Conservation (phyloP, 1,140 invertebrate species). For the Hycleus cichorii region DNA sequence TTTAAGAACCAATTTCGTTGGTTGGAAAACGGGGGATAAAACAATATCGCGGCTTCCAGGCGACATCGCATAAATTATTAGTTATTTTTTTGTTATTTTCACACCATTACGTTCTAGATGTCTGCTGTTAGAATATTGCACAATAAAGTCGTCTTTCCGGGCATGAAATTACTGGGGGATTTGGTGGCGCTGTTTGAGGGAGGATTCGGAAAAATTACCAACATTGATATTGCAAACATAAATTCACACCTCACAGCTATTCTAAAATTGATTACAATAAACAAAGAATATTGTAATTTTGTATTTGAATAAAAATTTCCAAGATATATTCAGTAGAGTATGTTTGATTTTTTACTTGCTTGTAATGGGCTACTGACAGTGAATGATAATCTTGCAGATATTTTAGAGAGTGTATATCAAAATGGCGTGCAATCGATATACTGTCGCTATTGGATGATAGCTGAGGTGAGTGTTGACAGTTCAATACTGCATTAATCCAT, state of each 20-base stretch:
- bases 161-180: constrained; percentile 12
- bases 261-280: too few species aligned
- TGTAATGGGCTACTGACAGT: constrained; percentile 18
- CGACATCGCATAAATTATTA: constrained; percentile 15
- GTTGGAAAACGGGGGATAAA: background rate
- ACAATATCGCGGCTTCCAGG: constrained; percentile 15
- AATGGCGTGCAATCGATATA: constrained; percentile 28
- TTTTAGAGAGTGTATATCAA: constrained; percentile 23
- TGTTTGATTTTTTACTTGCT: background rate
- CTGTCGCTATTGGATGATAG: constrained; percentile 29
- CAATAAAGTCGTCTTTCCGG: constrained; percentile 13
- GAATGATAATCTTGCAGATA: constrained; percentile 17
- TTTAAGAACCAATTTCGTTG: too few species aligned
- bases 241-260: background rate
- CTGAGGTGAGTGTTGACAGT: constrained; percentile 34
- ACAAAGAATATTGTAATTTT: too few species aligned
- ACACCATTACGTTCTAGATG: constrained; percentile 13
- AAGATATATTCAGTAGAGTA: background rate
- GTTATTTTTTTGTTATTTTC: constrained; percentile 16
- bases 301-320: too few species aligned
- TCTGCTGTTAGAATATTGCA: constrained; percentile 15
- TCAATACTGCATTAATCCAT: constrained; percentile 40
- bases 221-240: constrained; percentile 14
- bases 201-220: constrained; percentile 15
- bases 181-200: constrained; percentile 12